Evolutionary conservation across 2,113 vertebrate species (phyloP), one percentile per base, ranked within the genome.

Genomic region (Microcebus murinus): DNA sequence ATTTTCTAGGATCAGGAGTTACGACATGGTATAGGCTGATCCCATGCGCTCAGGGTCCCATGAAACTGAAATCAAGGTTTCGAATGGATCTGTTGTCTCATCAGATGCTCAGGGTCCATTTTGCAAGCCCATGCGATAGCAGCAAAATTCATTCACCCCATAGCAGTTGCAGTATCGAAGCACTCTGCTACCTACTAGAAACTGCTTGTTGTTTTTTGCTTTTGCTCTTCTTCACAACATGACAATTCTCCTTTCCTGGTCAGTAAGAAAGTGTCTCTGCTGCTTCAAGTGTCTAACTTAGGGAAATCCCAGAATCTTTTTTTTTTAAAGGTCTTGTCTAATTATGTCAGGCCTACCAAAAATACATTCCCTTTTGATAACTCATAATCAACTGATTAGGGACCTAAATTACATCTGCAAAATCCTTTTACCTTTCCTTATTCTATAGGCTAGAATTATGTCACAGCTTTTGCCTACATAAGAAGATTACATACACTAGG

Each of bases 171-270:
- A 57, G 48, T 8, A 65, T 67, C 31, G 13, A 77, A 48, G n/a
- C 0, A 3, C 13, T 82, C 34, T 29, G 7, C 18, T 23, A 1
- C 1, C 18, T 23, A 1, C 1, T 50, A 20, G 9, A 59, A 8
- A 55, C 3, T 8, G 1, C 67, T n/a, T 1, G 2, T 21, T 20
- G 3, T 63, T 61, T 6, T 25, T 21, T 25, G 10, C 12, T 25
- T 27, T 36, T 45, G 17, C 13, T 20, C 13, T 73, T 86, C 52
- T n/a, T 15, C 23, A 57, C 34, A 45, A 45, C 18, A 15, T 23
- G 70, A 3, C 3, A 45, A 3, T 80, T 70, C 15, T 31, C 83
- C 34, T 21, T 25, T 31, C 10, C 23, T 42, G 39, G 27, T 8
- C 52, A 50, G 27, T 4, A 82, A 25, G 4, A 70, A 4, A 45